Base-by-base conservation (phyloP, 2,113 vertebrate genomes). In the Lanius ludovicianus region DNA sequence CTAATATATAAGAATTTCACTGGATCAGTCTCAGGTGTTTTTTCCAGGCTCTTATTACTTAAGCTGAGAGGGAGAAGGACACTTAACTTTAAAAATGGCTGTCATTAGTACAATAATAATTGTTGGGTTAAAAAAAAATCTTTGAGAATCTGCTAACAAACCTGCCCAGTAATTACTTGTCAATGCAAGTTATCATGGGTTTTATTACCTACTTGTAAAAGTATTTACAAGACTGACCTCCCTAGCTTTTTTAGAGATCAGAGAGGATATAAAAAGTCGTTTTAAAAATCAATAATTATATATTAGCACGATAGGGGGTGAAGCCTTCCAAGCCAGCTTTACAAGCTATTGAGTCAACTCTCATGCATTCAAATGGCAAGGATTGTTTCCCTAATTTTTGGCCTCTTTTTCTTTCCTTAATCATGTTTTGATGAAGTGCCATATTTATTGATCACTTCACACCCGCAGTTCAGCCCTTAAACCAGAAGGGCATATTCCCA, bases 251-350 rank as follows among this genome's bases (percentile, higher is more conserved):
- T 95, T 93, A 96, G 93, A 84, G 84, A 96, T 95, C 73, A 68
- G 25, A 76, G 88, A 95, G 93, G 87, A 95, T 82, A 94, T 69
- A 93, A 94, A 86, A 93, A 96, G 93, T 93, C 74, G 89, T 97
- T 95, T 96, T 94, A 69, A 93, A 96, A 97, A 97, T 97, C 96
- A 97, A 97, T 97, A 96, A 91, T 93, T 96, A 75, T 92, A 89
- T 96, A 96, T 96, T 96, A 97, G 89, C 91, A 71, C 12, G 0
- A 70, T 25, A 60, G 52, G 73, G 30, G n/a, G 57, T 96, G 86
- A 95, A 88, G 94, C 42, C 44, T 95, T 93, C 84, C 93, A 92
- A 93, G 86, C 71, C 73, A 59, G 71, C 59, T 87, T 90, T 85
- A 56, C 82, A 96, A 79, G 82, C 69, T 85, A n/a, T 83, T 69